These are phyloP conservation scores for Malthinus seriepunctatus DNA, from an alignment of 2,888 invertebrate genomes.

Conservation along the genomic window DNA sequence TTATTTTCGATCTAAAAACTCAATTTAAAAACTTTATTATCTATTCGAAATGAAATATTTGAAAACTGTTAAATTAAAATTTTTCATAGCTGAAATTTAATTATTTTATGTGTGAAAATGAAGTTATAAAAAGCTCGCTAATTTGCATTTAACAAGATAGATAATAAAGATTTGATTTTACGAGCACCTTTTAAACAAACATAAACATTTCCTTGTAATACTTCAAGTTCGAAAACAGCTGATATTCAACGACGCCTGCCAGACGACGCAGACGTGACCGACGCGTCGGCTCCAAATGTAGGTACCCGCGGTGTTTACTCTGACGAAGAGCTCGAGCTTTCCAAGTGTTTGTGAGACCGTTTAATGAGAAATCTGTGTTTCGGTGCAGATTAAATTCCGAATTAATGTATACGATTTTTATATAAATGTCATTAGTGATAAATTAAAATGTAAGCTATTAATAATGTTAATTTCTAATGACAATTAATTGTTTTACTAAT, in stretches of 20 bases:
- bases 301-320: constrained; percentile 33
- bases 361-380: constrained; percentile 12
- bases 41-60: no score
- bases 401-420: constrained; percentile 20
- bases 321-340: constrained; percentile 28
- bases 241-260: constrained; percentile 43
- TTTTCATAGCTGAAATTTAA: no score
- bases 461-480: neutral
- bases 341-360: constrained; percentile 23
- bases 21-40: no score
- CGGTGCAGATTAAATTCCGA: constrained; percentile 10
- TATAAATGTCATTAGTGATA: constrained; percentile 19
- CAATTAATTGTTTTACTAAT: neutral
- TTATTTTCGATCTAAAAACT: no score
- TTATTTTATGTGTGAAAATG: no score
- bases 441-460: constrained; percentile 5
- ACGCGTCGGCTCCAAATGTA: constrained; percentile 41
- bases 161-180: no score
- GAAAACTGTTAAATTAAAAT: no score
- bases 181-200: no score
- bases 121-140: no score
- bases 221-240: constrained; percentile 39
- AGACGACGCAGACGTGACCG: constrained; percentile 44
- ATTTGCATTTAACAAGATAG: no score
- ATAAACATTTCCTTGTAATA: neutral